Base-by-base conservation (phyloP, 1,140 invertebrate species). In the Melitaea cinxia region DNA sequence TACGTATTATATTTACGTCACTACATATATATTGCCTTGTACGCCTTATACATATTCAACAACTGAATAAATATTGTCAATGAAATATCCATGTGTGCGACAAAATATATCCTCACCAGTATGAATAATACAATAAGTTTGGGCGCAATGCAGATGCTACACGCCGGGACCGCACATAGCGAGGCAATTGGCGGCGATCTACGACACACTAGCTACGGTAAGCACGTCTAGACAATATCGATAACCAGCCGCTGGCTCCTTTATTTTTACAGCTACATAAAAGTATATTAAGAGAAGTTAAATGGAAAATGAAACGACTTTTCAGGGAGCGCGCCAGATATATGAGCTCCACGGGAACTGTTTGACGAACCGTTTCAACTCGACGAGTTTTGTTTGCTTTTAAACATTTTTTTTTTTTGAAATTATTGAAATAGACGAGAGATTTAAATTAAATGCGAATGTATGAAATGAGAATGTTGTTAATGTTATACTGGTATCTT, bases 191-290 rank as follows among this genome's bases (percentile, higher is more conserved):
- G 39, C 17, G n/a, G 39, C 39, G 9, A 1, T 21, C 15, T 45
- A 10, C 42, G 9, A n/a, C n/a, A 12, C 19, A 21, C 56, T 6
- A 37, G 37, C 9, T 35, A 19, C n/a, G n/a, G n/a, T 49, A 59
- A 42, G 56, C 56, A 21, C 15, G 61, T 64, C 61, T 64, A 56
- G 61, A 64, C 61, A 56, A 47, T 56, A 57, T 57, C 54, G 45
- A 45, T 57, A 57, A 42, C 39, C 14, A 42, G 6, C 54, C 45
- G 4, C 12, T 14, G 23, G 19, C 23, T 47, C 19, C 42, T 4
- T 47, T 17, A 7, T 17, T 10, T 12, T 45, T 15, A 4, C 15
- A 19, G 42, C 42, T 23, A 23, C 42, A 21, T 24, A n/a, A 23
- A 47, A 24, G 42, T 23, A 47, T 23, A 47, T 21, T 23, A 9